Conservation (phyloP, 2,113 vertebrate species). For the Propithecus coquereli region DNA sequence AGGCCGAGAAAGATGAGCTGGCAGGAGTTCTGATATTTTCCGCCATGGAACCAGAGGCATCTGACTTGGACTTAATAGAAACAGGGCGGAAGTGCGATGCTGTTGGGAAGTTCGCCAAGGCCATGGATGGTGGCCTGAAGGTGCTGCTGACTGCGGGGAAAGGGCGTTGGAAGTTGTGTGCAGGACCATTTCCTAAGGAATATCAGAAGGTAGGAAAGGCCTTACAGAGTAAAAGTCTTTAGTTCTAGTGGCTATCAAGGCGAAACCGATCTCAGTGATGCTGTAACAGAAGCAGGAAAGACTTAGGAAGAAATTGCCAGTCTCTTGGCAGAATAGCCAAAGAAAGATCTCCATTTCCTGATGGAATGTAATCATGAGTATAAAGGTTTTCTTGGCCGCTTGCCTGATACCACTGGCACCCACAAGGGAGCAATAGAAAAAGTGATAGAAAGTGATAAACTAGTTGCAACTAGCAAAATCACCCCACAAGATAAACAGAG, state of each 20-base stretch:
- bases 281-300: constrained; percentile 96
- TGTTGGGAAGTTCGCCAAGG: neutral
- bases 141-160: too few species aligned
- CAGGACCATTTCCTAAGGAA: too few species aligned
- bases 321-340: constrained; percentile 96
- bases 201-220: too few species aligned
- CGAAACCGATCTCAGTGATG: constrained; percentile 95
- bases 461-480: constrained; percentile 95
- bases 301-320: constrained; percentile 97
- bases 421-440: constrained; percentile 99
- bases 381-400: constrained; percentile 97
- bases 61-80: neutral
- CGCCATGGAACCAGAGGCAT: neutral
- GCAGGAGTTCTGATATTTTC: constrained; percentile 94
- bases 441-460: constrained; percentile 96
- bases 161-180: too few species aligned
- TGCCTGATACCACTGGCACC: constrained; percentile 96
- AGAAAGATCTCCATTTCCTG: constrained; percentile 96
- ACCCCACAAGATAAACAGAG: constrained; percentile 91
- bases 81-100: neutral
- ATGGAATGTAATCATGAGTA: constrained; percentile 99
- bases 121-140: too few species aligned
- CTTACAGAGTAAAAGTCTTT: too few species aligned
- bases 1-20: constrained; percentile 97
- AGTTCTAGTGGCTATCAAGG: constrained; percentile 78